A percentile compares a stretch with the other conserved stretches of the same genome.
These are phyloP conservation scores for Deilephila elpenor DNA, from an alignment of 2,888 invertebrate species.

Conservation along the genomic window DNA sequence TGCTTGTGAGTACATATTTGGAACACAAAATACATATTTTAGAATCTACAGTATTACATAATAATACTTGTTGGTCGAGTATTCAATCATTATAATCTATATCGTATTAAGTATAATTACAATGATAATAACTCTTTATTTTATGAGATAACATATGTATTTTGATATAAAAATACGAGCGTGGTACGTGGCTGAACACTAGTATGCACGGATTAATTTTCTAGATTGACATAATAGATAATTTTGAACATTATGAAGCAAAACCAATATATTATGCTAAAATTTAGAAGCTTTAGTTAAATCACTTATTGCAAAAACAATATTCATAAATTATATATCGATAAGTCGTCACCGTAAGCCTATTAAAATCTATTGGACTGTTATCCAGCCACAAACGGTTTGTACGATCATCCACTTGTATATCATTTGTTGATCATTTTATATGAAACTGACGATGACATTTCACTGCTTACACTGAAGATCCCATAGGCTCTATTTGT, in stretches of 20 bases:
- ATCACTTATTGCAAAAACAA: too few relatives aligned
- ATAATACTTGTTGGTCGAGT: not conserved
- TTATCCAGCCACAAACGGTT: too few relatives aligned
- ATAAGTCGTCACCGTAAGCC: too few relatives aligned
- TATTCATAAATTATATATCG: too few relatives aligned
- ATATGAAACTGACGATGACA: too few relatives aligned
- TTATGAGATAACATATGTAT: not conserved
- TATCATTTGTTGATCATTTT: too few relatives aligned
- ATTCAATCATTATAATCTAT: not conserved
- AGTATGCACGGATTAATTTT: not conserved
- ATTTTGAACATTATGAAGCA: not conserved
- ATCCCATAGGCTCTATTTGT: too few relatives aligned
- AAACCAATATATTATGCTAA: not conserved
- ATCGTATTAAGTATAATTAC: not conserved
- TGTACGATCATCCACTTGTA: too few relatives aligned
- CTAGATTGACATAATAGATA: not conserved
- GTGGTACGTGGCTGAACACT: not conserved
- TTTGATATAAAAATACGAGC: not conserved
- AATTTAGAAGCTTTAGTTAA: too few relatives aligned
- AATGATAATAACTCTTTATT: not conserved
- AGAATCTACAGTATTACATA: not conserved
- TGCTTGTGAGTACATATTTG: too few relatives aligned
- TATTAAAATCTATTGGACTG: too few relatives aligned
- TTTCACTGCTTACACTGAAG: too few relatives aligned
- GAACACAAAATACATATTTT: not conserved